Conservation (phyloP, 2,888 invertebrate species). For the Sipunculus nudus region DNA sequence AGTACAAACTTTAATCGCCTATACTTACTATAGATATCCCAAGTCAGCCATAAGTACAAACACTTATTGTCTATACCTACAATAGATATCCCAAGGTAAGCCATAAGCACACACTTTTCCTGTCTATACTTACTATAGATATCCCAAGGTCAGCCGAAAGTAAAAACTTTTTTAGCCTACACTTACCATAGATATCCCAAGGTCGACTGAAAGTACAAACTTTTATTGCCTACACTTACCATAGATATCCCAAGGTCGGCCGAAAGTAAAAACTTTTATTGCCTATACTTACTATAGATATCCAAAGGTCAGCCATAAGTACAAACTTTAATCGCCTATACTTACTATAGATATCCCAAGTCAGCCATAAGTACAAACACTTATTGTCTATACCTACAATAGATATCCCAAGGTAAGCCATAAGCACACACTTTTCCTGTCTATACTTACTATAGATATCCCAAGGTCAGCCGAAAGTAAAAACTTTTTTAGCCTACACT, state of each 20-base stretch:
- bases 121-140: constrained; percentile 63
- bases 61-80: constrained; percentile 54
- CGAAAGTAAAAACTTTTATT: constrained; percentile 83
- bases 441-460: constrained; percentile 71
- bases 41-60: constrained; percentile 96
- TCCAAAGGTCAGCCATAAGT: constrained; percentile 94
- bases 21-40: constrained; percentile 73
- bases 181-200: constrained; percentile 75
- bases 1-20: constrained; percentile 72
- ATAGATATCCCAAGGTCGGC: constrained; percentile 87
- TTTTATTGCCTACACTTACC: constrained; percentile 52
- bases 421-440: no score
- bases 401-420: constrained; percentile 92
- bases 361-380: constrained; percentile 98
- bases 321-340: constrained; percentile 67
- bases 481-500: constrained; percentile 59
- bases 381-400: constrained; percentile 54
- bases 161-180: constrained; percentile 67
- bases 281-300: constrained; percentile 69
- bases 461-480: constrained; percentile 96
- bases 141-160: constrained; percentile 97
- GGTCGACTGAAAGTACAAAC: constrained; percentile 95
- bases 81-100: constrained; percentile 84
- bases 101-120: constrained; percentile 96
- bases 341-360: constrained; percentile 76